Base-by-base conservation (phyloP, 2,113 vertebrate species). In the Hippocampus barbouri region DNA sequence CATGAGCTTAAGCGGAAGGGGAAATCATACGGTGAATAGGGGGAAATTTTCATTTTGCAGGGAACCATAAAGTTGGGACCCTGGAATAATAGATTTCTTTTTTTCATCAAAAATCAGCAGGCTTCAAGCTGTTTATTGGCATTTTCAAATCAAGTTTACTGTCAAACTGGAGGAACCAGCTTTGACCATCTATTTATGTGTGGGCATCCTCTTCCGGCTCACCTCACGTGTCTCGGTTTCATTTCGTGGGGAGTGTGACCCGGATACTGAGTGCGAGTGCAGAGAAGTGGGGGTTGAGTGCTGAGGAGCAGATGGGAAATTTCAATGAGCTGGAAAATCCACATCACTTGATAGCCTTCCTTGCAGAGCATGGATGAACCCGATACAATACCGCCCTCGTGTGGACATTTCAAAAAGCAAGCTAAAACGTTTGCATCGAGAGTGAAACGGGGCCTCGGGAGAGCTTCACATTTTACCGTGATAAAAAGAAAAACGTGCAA, bases 321-420 rank as follows among this genome's bases (percentile, higher is more conserved):
- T 77, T 79, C 82, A 87, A 72, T 81, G 82, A 83, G 70, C 75
- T 81, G 81, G 80, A 86, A 86, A 86, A 76, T 72, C 72, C 71
- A 64, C 9, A 72, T 75, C 45, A 25, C 75, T 21, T 6, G 65
- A 38, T 21, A 23, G 45, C n/a, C 30, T 72, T 71, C 23, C 47
- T 25, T 41, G 63, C 11, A 25, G 21, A 59, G 10, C 15, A 18
- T 30, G 15, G 53, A 45, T 27, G 6, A 68, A 1, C n/a, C 43
- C 54, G 72, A 12, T 66, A 4, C 75, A 78, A 81, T 74, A 86
- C 75, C 40, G 66, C 82, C 81, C 69, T 71, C 80, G 1, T n/a
- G 74, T 83, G 88, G 84, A 59, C 18, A 4, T 18, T 16, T 15
- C 10, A 65, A 23, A 45, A 15, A 18, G 61, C 20, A 3, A 8